Base-by-base conservation (phyloP, 2,888 invertebrate genomes). In the Latrodectus elegans region DNA sequence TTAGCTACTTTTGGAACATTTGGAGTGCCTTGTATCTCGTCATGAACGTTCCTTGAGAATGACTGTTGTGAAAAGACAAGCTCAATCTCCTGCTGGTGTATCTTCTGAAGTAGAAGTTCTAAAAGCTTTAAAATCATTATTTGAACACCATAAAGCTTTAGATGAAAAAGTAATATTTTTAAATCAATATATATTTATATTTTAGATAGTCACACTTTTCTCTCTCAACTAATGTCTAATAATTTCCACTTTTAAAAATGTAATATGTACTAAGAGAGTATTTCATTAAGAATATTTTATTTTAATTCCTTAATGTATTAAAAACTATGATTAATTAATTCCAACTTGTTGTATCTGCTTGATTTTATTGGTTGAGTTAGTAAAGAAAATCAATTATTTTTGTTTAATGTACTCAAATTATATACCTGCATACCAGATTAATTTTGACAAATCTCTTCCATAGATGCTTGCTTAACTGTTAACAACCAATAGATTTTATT, bases 101-200 rank as follows among this genome's bases (percentile, higher is more conserved):
- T 99, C 99, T 91, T 98, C 98, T 91, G 99, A 99, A 93, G 99
- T 99, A 88, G 99, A 99, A 94, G 99, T 99, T 89, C 95, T 99
- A 90, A 99, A 99, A 94, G 99, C 99, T 88, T 95, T 99, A 91
- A 99, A 99, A 94, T 98, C 98, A 91, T 95, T 99, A 91, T 99
- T 99, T 94, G 99, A 99, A 93, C 99, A 99, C 93, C 99, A 99
- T 95, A 99, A 99, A 94, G 99, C 99, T 79, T 94, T 99, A 91
- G 99, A 99, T 94, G 99, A 99, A 94, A 99, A 99, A 95, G 88
- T 85, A 70, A 70, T 14, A 52, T n/a, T 38, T 11, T 60, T 60
- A 11, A 60, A 0, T 11, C 10, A 15, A 60, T 15, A 60, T 15
- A 60, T 60, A 10, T 0, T 10, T 60, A 60, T 6, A 55, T 55